Evolutionary conservation across 2,113 vertebrate species (phyloP).

Genomic region (Cinclus cinclus): DNA sequence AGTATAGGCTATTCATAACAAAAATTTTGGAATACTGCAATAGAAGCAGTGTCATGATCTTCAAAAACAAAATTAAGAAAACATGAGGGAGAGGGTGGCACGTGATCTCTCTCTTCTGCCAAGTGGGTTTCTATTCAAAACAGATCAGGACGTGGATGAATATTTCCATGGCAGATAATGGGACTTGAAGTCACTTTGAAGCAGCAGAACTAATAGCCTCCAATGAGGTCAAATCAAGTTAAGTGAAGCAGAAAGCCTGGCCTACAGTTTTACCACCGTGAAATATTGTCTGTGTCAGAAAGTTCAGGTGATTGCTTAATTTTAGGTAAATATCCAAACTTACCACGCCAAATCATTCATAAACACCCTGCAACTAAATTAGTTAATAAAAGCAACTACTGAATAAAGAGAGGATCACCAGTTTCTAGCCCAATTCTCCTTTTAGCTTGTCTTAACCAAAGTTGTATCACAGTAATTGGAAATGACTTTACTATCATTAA

Average conservation of each 20-base stretch:
- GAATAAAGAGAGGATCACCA: slow-evolving; percentile 13
- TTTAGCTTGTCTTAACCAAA: slow-evolving; percentile 27
- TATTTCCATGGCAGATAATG: not conserved
- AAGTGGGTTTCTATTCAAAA: not conserved
- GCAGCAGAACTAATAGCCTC: not conserved
- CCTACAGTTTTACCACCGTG: not conserved
- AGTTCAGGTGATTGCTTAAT: not conserved
- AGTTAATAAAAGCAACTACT: not conserved
- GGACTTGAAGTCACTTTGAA: not conserved
- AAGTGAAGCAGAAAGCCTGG: not conserved
- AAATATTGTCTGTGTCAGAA: not conserved
- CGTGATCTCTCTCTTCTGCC: not conserved
- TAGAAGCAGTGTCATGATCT: not conserved
- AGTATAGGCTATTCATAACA: not conserved
- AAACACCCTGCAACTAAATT: slow-evolving; percentile 32
- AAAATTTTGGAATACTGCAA: not conserved
- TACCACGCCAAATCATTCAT: not conserved
- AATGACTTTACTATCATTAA: slow-evolving; percentile 41
- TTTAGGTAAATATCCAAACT: not conserved
- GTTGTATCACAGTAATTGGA: slow-evolving; percentile 21
- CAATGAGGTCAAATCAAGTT: not conserved
- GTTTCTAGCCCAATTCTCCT: not conserved
- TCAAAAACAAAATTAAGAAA: not conserved
- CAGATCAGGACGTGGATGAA: not conserved
- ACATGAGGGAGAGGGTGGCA: not conserved